These are phyloP conservation scores for Lepilemur septentrionalis DNA, from an alignment of 2,797 vertebrate species.

Conservation along the genomic window DNA sequence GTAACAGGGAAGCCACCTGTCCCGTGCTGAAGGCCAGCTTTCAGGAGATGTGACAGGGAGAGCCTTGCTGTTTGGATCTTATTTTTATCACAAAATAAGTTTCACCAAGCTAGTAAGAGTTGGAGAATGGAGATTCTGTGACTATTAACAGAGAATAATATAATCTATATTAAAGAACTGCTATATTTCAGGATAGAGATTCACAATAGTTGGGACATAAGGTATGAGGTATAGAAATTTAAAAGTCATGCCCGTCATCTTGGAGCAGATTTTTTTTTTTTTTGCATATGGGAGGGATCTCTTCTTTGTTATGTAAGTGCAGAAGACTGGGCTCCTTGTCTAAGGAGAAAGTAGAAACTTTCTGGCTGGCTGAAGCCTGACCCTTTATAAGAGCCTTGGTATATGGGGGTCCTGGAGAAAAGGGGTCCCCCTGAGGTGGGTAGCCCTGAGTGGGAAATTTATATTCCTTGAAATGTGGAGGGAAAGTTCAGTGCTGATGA, in stretches of 20 bases:
- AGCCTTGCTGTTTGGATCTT: not conserved
- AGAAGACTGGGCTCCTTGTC: not conserved
- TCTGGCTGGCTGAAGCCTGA: not conserved
- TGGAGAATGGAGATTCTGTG: not conserved
- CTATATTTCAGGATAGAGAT: not conserved
- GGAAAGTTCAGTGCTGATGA: not conserved
- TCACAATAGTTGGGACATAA: not conserved
- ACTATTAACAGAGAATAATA: not conserved
- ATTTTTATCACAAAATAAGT: not conserved
- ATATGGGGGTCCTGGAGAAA: not conserved
- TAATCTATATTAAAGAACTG: not conserved
- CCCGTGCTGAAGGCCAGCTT: not conserved
- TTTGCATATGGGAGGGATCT: not conserved
- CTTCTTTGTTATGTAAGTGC: not conserved
- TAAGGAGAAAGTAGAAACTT: not conserved
- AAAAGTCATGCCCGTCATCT: not conserved
- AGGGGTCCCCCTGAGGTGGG: rapidly evolving
- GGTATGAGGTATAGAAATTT: not conserved
- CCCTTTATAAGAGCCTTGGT: not conserved
- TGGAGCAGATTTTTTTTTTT: not conserved
- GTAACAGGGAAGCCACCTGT: not conserved
- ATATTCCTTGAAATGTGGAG: not conserved
- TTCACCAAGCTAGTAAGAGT: not conserved
- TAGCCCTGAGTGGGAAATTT: not conserved
- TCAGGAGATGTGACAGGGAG: too few relatives aligned